These are phyloP conservation scores for Mantis religiosa DNA, from an alignment of 2,888 invertebrate species.

Conservation along the genomic window DNA sequence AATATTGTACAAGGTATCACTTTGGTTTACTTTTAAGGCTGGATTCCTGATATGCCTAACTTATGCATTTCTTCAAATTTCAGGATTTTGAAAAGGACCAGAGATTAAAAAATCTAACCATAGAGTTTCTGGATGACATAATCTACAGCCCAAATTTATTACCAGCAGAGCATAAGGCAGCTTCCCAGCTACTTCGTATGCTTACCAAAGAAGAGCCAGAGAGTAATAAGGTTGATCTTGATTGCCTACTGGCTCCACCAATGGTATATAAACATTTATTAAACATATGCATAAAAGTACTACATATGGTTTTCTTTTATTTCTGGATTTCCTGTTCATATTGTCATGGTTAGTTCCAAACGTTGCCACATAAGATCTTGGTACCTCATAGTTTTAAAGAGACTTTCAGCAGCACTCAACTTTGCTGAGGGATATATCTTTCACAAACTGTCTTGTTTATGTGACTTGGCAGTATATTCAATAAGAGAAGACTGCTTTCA, in stretches of 20 bases:
- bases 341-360: not conserved
- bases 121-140: conserved; percentile 84
- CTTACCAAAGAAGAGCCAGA: conserved; percentile 70
- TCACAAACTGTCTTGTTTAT: no score
- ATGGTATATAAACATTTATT: conserved; percentile 48
- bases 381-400: not conserved
- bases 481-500: no score
- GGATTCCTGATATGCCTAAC: no score
- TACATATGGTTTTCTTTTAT: no score
- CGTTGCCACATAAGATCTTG: not conserved
- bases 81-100: conserved; percentile 76
- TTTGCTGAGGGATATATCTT: no score
- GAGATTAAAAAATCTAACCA: conserved; percentile 68
- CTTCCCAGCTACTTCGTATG: conserved; percentile 72
- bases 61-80: conserved; percentile 17
- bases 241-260: conserved; percentile 63
- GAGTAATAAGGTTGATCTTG: conserved; percentile 63
- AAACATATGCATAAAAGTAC: no score
- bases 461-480: no score
- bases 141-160: conserved; percentile 76
- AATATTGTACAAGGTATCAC: no score
- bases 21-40: no score
- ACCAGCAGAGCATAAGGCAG: conserved; percentile 86
- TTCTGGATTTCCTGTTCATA: not conserved
- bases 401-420: no score